Evolutionary conservation across 2,113 vertebrate genomes (phyloP), one percentile per base, ranked within the genome.

Genomic region (rat (Rattus norvegicus)): DNA sequence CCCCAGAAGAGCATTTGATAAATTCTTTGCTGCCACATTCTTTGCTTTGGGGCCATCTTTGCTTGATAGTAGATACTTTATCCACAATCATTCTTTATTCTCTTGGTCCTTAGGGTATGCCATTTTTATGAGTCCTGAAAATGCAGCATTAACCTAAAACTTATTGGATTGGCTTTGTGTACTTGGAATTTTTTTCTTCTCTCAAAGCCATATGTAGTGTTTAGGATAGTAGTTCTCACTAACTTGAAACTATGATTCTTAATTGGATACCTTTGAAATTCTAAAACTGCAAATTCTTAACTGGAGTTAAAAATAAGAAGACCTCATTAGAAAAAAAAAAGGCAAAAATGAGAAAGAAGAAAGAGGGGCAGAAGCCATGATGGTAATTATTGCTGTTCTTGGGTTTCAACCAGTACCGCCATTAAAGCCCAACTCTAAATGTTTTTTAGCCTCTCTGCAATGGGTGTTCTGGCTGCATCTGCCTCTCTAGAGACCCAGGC

Each of bases 11-110:
- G 49, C 30, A 28, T 69, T 91, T 59, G 56, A 72, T 92, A 91
- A 88, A 87, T 86, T 28, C 30, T 91, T 92, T 81, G 52, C 76
- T 77, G 39, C 79, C n/a, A 33, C 54, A 33, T 75, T 83, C 47
- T 91, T 92, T 54, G 90, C 30, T 94, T 95, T 47, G 65, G 43
- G 65, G 7, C 28, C 79, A 39, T 92, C 90, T 92, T 92, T 93
- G 76, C 94, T 75, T 73, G 65, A 43, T 56, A 43, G 14, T 88
- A 49, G 93, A 72, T 24, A 94, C 28, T 91, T 65, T 14, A 39
- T 24, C 0, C 5, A 28, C 77, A 30, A 11, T 56, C n/a, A 59
- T 36, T 61, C 70, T 86, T 24, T 93, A 76, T 93, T 80, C 61
- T 75, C 36, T 13, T 7, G 6, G 39, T 80, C 33, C 61, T 5